phyloP scores from a whole-genome alignment of 2,113 vertebrate species.

The Passerina amoena region DNA sequence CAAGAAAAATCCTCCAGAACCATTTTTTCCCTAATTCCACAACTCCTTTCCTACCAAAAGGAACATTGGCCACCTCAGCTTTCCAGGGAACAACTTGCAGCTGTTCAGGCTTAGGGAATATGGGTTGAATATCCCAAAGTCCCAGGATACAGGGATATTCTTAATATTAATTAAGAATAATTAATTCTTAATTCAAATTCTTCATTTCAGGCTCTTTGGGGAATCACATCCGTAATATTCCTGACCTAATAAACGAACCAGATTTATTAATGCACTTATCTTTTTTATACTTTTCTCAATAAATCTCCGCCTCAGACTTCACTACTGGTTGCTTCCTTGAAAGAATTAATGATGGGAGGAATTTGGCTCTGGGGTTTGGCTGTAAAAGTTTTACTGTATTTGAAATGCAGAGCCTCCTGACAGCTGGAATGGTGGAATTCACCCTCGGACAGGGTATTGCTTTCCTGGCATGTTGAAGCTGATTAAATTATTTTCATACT shows the following conservation, averaged over 20 bases:
- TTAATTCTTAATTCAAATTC: neutral
- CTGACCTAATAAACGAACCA: neutral
- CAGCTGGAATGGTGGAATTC: slow-evolving; percentile 4
- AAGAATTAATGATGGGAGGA: neutral
- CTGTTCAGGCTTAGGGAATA: neutral
- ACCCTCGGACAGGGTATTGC: neutral
- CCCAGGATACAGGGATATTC: neutral
- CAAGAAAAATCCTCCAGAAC: neutral
- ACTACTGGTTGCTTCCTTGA: neutral
- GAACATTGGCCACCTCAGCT: neutral
- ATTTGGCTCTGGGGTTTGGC: neutral
- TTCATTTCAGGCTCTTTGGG: neutral
- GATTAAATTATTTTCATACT: neutral
- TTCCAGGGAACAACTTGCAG: neutral
- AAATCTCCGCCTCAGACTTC: neutral
- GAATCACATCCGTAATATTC: accelerated
- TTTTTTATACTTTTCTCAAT: neutral
- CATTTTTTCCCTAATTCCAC: neutral
- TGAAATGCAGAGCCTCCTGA: neutral
- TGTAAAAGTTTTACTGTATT: neutral
- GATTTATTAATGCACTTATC: neutral
- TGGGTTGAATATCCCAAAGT: neutral
- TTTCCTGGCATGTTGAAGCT: neutral
- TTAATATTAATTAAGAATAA: neutral
- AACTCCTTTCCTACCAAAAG: neutral